A percentile compares a stretch with the other conserved stretches of the same genome.
Evolutionary conservation across 2,888 invertebrate genomes (phyloP).

Genomic region (Trachelus tabidus): DNA sequence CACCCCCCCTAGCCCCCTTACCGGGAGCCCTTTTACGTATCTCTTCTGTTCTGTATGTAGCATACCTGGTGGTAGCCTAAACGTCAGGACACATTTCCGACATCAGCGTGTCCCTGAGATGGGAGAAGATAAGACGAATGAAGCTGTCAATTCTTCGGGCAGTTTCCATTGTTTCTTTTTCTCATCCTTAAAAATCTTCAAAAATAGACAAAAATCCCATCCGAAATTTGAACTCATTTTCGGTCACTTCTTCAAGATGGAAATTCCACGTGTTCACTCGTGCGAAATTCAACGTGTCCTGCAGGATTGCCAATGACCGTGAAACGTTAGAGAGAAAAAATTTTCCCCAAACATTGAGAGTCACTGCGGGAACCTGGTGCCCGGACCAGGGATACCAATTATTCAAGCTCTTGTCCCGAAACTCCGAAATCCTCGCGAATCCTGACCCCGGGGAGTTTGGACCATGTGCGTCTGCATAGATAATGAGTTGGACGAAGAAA

Average conservation of each 20-base stretch:
- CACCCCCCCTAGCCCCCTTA: constrained; percentile 11
- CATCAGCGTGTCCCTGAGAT: constrained; percentile 33
- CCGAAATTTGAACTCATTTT: neutral
- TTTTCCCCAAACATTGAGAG: neutral
- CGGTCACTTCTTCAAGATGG: neutral
- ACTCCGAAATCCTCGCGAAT: constrained; percentile 34
- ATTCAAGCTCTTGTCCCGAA: constrained; percentile 34
- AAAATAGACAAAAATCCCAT: neutral
- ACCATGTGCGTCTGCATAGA: constrained; percentile 40
- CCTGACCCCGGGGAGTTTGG: constrained; percentile 19
- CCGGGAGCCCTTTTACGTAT: constrained; percentile 11
- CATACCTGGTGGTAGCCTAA: constrained; percentile 29
- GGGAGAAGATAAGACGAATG: constrained; percentile 31
- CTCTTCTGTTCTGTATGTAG: constrained; percentile 6
- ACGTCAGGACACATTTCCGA: constrained; percentile 38
- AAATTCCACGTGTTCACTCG: neutral
- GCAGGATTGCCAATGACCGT: neutral
- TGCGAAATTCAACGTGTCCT: neutral
- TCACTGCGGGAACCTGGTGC: neutral
- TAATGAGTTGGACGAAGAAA: constrained; percentile 29
- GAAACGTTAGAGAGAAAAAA: neutral
- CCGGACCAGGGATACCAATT: constrained; percentile 28
- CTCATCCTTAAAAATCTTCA: neutral
- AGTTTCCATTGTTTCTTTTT: neutral
- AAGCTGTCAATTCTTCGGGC: constrained; percentile 19